Evolutionary conservation across 1,140 invertebrate species (phyloP).

Genomic region (Planococcus citri): DNA sequence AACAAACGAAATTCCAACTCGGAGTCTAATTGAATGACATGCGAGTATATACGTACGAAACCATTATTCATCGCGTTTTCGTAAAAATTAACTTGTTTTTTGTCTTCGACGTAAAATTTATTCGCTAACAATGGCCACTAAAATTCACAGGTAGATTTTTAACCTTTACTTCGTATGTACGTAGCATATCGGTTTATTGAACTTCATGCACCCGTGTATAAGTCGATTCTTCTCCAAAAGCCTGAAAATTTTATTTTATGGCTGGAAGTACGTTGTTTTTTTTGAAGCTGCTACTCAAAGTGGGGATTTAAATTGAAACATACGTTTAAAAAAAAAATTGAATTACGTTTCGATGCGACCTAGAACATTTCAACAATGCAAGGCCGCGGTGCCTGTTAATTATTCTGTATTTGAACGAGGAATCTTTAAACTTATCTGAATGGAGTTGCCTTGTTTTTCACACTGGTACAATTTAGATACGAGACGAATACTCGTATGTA

Average conservation of each 20-base stretch:
- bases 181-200: not conserved
- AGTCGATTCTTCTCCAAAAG: not conserved
- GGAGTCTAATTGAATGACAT: not conserved
- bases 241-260: not conserved
- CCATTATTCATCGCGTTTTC: not conserved
- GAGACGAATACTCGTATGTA: too few relatives aligned
- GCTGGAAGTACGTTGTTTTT: not conserved
- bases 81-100: not conserved
- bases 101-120: not conserved
- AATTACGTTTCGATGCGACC: not conserved
- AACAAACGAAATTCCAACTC: not conserved
- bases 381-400: not conserved
- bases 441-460: constrained; percentile 2
- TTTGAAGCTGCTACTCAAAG: not conserved
- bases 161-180: not conserved
- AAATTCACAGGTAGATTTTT: not conserved
- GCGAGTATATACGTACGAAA: too few relatives aligned
- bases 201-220: not conserved
- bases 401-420: not conserved
- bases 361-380: not conserved
- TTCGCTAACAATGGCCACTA: not conserved
- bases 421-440: not conserved
- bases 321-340: not conserved
- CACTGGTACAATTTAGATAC: not conserved
- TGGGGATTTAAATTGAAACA: not conserved